Evolutionary conservation across 2,113 vertebrate genomes (phyloP).

Genomic region (Xiphias gladius): DNA sequence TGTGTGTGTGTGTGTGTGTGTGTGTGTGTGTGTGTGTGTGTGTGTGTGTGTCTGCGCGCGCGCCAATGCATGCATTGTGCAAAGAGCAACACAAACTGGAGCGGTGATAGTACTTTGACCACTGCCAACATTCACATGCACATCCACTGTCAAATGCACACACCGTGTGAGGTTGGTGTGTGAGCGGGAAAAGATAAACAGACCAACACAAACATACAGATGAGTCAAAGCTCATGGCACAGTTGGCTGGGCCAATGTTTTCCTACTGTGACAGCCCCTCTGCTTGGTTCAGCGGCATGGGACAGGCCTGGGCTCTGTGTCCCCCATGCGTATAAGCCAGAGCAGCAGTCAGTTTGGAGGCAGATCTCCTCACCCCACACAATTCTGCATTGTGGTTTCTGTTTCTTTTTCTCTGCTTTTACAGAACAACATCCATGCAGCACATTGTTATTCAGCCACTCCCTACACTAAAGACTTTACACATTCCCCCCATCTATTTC

Average conservation of each 20-base stretch:
- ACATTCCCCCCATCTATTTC: no score
- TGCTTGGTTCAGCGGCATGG: no score
- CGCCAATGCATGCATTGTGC: not conserved
- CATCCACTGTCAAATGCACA: conserved; percentile 10
- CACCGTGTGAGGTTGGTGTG: not conserved
- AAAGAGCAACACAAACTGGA: not conserved
- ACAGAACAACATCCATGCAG: no score
- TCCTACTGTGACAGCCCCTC: not conserved
- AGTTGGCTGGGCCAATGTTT: not conserved
- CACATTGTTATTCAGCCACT: no score
- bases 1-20: not conserved
- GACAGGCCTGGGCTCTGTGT: no score
- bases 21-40: not conserved
- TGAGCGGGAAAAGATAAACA: conserved; percentile 24
- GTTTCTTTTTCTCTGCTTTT: no score
- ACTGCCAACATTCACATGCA: not conserved
- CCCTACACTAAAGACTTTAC: no score
- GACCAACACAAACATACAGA: conserved; percentile 18
- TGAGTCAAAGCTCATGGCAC: not conserved
- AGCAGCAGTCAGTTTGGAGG: no score
- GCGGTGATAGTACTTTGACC: not conserved
- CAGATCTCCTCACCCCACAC: no score
- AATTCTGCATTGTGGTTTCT: no score
- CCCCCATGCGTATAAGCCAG: no score
- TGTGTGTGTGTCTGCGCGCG: not conserved